phyloP scores from a whole-genome alignment of 2,113 vertebrate genomes.

The Pituophis catenifer region DNA sequence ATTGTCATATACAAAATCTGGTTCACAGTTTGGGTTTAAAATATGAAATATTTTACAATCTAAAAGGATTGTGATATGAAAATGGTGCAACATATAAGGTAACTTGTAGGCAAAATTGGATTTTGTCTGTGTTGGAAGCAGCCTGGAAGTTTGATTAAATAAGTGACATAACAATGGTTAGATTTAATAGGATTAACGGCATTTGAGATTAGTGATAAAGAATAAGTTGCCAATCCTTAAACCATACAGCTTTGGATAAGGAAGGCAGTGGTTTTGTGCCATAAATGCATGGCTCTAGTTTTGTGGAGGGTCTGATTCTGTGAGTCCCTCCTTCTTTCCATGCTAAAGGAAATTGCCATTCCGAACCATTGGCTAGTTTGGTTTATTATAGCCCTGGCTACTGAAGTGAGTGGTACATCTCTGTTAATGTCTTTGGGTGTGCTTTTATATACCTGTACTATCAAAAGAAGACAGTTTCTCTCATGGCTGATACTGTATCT shows the following conservation, averaged over 20 bases:
- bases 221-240: not conserved
- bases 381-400: slow-evolving; percentile 7
- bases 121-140: not conserved
- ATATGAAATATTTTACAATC: not conserved
- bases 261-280: not conserved
- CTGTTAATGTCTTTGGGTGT: not conserved
- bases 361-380: slow-evolving; percentile 49
- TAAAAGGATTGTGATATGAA: not conserved
- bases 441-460: not conserved
- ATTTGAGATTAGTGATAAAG: not conserved
- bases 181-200: not conserved
- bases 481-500: not conserved
- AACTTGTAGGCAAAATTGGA: not conserved
- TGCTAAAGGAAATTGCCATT: slow-evolving; percentile 33
- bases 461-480: too few relatives aligned
- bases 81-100: not conserved
- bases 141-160: not conserved
- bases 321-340: not conserved
- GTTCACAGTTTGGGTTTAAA: not conserved
- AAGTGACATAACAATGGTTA: not conserved
- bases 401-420: slow-evolving; percentile 44
- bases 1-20: not conserved
- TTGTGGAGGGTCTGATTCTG: slow-evolving; percentile 29
- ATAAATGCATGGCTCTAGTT: slow-evolving; percentile 22
- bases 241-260: not conserved